These are phyloP conservation scores for Oreocharis arfaki DNA, from an alignment of 2,113 vertebrate genomes.

Conservation along the genomic window DNA sequence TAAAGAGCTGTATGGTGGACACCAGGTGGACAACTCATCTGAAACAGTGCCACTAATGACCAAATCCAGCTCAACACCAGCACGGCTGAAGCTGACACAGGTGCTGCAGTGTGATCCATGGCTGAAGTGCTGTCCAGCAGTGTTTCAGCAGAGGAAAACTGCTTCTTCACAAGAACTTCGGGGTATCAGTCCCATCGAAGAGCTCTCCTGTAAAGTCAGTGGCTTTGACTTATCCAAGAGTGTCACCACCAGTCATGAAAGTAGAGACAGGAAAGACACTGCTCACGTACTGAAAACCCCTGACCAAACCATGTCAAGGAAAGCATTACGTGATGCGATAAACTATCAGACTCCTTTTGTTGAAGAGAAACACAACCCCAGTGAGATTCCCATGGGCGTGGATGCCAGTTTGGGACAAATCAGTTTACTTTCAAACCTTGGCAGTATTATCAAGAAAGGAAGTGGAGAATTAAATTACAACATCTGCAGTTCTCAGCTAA, in stretches of 20 bases:
- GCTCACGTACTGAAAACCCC: conserved; percentile 71
- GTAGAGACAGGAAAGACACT: conserved; percentile 80
- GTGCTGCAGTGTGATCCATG: conserved; percentile 75
- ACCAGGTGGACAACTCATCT: background rate
- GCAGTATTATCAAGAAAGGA: conserved; percentile 76
- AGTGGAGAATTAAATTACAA: conserved; percentile 82
- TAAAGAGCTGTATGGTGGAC: conserved; percentile 59
- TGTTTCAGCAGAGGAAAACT: conserved; percentile 77
- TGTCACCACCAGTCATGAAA: conserved; percentile 75
- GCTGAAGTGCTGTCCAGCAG: conserved; percentile 70
- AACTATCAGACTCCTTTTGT: conserved; percentile 68
- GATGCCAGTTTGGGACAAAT: conserved; percentile 70
- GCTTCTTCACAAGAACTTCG: conserved; percentile 76
- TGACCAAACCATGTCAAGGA: conserved; percentile 71
- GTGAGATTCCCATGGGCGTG: conserved; percentile 58
- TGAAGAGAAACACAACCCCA: conserved; percentile 70
- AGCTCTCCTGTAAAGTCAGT: conserved; percentile 68
- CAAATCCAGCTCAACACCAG: conserved; percentile 44
- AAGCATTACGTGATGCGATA: conserved; percentile 78
- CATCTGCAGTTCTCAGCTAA: conserved; percentile 85
- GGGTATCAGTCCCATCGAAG: conserved; percentile 74
- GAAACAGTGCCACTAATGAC: conserved; percentile 65
- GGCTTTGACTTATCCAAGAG: conserved; percentile 58
- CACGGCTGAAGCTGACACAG: conserved; percentile 63
- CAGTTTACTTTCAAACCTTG: conserved; percentile 78